Evolutionary conservation across 2,113 vertebrate species (phyloP), one percentile per base, ranked within the genome.

Genomic region (Pseudorasbora parva): DNA sequence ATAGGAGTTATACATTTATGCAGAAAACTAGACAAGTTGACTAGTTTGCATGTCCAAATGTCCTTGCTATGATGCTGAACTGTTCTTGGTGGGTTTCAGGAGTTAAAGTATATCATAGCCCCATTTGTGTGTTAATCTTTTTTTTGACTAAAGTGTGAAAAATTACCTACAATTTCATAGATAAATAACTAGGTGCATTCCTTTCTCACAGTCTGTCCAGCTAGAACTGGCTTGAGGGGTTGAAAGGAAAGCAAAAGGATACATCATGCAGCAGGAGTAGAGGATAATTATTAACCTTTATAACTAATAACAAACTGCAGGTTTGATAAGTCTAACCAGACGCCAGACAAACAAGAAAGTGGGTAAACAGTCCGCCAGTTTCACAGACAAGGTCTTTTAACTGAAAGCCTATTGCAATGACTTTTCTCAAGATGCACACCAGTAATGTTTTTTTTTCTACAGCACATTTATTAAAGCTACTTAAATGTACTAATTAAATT

Each of bases 201-300:
- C 2, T 27, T 62, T 78, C 17, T 45, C 57, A 54, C 73, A 62
- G 57, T 27, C 9, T 14, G 23, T 17, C n/a, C 64, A 17, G n/a
- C 47, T 43, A 62, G 8, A 62, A 47, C 5, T 45, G 76, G 43
- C 23, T 45, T 25, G 14, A 45, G 45, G 43, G 11, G 2, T 21
- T 56, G 19, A 74, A 74, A 23, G 45, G 0, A 49, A 74, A 45
- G 8, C 19, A 74, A 51, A 51, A 7, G 27, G 43, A 8, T 68
- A 4, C 8, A 64, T 49, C 59, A 21, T 47, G 23, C 14, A 19
- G 72, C 59, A 85, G 10, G 81, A n/a, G 73, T 23, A 77, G 68
- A 74, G 47, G 72, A 47, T 60, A 68, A 82, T 85, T 25, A 84
- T 86, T 85, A 86, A 84, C 82, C 51, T 86, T 86, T 84, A 82